phyloP scores from a whole-genome alignment of 2,113 vertebrate genomes.

The Catharus bicknelli region DNA sequence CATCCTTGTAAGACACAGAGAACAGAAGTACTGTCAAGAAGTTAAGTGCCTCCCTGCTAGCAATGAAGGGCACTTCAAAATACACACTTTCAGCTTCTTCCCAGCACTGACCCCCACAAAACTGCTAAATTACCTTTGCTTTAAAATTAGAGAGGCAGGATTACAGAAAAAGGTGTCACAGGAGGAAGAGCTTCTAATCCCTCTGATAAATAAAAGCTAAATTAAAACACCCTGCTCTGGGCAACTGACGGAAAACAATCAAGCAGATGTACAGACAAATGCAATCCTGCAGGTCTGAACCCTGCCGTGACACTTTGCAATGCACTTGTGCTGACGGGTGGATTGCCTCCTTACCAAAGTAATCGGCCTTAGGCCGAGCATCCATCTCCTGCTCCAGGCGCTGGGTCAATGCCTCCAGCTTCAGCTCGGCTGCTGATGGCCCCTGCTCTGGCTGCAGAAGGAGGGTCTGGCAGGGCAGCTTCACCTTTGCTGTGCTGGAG shows the following conservation, averaged over 20 bases:
- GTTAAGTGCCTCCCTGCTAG: neutral
- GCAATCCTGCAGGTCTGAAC: neutral
- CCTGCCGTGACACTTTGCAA: neutral
- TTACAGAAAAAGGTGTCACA: neutral
- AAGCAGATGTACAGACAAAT: accelerated
- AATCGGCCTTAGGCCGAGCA: constrained; percentile 87
- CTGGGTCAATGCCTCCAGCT: constrained; percentile 91
- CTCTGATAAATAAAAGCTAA: neutral
- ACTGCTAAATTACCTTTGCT: neutral
- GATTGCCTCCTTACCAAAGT: constrained; percentile 84
- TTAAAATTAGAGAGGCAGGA: neutral
- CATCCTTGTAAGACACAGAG: neutral
- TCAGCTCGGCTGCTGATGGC: constrained; percentile 83
- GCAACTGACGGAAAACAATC: neutral
- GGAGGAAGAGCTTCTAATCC: neutral
- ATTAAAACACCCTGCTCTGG: neutral
- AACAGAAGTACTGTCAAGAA: neutral
- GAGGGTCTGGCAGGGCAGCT: constrained; percentile 80
- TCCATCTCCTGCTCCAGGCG: constrained; percentile 94
- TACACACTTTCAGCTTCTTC: neutral
- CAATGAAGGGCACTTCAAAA: neutral
- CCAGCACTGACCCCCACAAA: neutral
- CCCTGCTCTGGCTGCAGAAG: constrained; percentile 73
- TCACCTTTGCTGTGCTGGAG: constrained; percentile 66
- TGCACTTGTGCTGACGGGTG: accelerated